Base-by-base conservation (phyloP, 2,888 invertebrate genomes). In the Chrysotoxum bicinctum region DNA sequence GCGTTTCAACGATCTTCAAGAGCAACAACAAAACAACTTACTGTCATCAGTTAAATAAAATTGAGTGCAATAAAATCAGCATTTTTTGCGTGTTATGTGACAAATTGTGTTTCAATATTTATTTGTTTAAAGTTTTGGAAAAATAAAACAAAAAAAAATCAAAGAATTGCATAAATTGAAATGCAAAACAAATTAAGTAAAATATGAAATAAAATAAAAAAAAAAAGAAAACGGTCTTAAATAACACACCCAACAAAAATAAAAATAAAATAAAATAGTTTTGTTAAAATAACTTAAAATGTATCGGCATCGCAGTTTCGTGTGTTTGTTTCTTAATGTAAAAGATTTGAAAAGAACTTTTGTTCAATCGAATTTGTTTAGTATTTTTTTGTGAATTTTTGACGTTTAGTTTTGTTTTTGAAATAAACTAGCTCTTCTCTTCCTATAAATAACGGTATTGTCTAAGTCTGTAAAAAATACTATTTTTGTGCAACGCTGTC, bases 311-410 rank as follows among this genome's bases (percentile, higher is more conserved):
- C 88, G 88, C 84, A 87, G 87, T 87, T 87, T 88, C 76, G 87
- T 89, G 74, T 87, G 86, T 86, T 87, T 89, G 87, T 88, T 89
- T 87, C 88, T 89, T 69, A 89, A 89, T 87, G 88, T 88, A 21
- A 89, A 88, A 87, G 87, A 88, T 88, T 79, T 87, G 60, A 87
- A 87, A 81, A 88, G 88, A 83, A 88, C 88, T 89, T 88, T 87
- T 30, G 45, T 54, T 75, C 58, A 79, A 37, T 84, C 58, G 21
- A 62, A 70, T 30, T 73, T 68, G 48, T 77, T 69, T 26, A 82
- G 30, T 66, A 45, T 52, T 30, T 60, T 72, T 62, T 64, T 83
- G 82, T 78, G 62, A 83, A 83, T 82, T 72, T 50, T 16, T 62
- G 26, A 35, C 21, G 12, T 32, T 16, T 26, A 64, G 37, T 26